phyloP scores from a whole-genome alignment of 2,113 vertebrate genomes.

The Hippocampus comes region DNA sequence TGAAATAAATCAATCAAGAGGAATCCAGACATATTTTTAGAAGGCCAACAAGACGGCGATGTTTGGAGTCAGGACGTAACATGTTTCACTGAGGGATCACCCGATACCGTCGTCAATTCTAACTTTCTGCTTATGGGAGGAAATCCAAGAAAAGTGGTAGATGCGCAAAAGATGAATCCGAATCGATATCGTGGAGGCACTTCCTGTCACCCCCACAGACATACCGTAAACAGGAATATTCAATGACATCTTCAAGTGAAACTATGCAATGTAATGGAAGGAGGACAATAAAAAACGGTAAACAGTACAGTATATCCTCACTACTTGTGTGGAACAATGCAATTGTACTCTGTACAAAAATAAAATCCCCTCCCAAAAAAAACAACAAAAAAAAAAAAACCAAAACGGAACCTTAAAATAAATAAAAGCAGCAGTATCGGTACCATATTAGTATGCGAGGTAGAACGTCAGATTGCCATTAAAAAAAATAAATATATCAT shows the following conservation, averaged over 20 bases:
- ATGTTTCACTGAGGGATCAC: not conserved
- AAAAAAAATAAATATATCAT: no score
- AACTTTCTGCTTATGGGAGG: conserved; percentile 1
- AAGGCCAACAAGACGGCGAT: not conserved
- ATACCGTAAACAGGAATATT: not conserved
- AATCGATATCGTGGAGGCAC: not conserved
- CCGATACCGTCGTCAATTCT: conserved; percentile 8
- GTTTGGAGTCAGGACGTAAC: conserved; percentile 1
- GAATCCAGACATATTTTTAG: not conserved
- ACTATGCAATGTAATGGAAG: not conserved
- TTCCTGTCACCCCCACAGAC: not conserved
- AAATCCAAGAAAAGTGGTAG: not conserved
- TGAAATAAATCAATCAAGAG: conserved; percentile 5
- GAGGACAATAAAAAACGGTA: not conserved
- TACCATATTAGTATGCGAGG: no score
- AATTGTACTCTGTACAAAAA: no score
- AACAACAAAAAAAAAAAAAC: no score
- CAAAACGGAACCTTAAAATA: no score
- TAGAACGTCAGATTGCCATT: no score
- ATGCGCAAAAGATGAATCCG: not conserved
- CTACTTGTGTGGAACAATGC: not conserved
- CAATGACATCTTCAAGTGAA: not conserved
- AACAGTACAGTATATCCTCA: not conserved
- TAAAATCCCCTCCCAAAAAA: no score
- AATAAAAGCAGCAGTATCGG: no score